These are phyloP conservation scores for Poeciliopsis turrubarensis DNA, from an alignment of 2,113 vertebrate genomes.

Conservation along the genomic window DNA sequence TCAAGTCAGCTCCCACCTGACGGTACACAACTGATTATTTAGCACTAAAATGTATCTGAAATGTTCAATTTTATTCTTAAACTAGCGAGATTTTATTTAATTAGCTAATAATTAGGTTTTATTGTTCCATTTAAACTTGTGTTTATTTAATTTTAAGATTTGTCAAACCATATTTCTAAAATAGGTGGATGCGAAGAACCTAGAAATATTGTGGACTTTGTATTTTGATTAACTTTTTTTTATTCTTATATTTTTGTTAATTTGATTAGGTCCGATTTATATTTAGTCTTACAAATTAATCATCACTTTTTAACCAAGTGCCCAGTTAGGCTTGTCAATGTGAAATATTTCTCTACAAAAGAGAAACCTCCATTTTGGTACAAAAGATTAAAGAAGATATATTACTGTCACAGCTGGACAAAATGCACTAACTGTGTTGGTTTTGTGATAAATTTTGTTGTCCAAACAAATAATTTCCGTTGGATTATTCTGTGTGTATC, in stretches of 20 bases:
- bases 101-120: background rate
- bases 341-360: too few relatives aligned
- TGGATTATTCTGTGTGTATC: background rate
- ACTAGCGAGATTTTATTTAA: too few relatives aligned
- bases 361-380: too few relatives aligned
- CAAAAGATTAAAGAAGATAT: background rate
- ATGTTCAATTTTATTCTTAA: too few relatives aligned
- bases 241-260: too few relatives aligned
- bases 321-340: too few relatives aligned
- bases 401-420: background rate
- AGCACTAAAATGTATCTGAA: background rate
- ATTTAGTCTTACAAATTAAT: too few relatives aligned
- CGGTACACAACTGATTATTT: constrained; percentile 76
- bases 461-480: background rate
- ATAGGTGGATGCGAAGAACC: too few relatives aligned
- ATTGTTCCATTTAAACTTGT: background rate
- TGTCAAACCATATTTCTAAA: too few relatives aligned
- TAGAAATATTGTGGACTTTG: too few relatives aligned
- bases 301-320: too few relatives aligned
- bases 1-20: constrained; percentile 98
- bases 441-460: background rate
- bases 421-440: background rate
- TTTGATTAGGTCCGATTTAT: too few relatives aligned
- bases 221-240: background rate
- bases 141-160: background rate